Conservation (phyloP, 2,797 vertebrate species). For the Protosalanx chinensis region DNA sequence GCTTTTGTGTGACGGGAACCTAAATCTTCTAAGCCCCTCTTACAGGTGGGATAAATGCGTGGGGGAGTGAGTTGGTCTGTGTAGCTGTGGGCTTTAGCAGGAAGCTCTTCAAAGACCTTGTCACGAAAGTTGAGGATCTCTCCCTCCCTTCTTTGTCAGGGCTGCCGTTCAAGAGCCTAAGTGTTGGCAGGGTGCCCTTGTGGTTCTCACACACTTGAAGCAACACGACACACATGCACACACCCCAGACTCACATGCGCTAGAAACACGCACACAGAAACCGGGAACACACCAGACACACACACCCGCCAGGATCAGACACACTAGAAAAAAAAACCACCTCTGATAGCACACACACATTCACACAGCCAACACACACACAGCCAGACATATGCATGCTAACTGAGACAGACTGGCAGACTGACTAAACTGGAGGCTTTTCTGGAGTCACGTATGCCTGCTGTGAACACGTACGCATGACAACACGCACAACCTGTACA, state of each 20-base stretch:
- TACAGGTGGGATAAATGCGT: conserved; percentile 48
- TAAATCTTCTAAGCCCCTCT: conserved; percentile 64
- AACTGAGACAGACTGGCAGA: no score
- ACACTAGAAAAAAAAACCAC: no score
- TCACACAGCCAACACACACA: conserved; percentile 27
- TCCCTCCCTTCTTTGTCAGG: conserved; percentile 61
- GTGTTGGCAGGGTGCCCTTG: conserved; percentile 50
- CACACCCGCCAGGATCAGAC: no score
- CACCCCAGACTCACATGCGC: neutral
- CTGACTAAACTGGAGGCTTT: neutral
- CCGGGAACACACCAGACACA: no score
- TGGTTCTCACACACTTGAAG: conserved; percentile 48
- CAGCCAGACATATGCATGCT: conserved; percentile 8
- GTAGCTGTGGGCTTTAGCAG: conserved; percentile 44
- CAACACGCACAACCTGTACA: conserved; percentile 18
- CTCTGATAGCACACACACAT: conserved; percentile 25
- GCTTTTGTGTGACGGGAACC: conserved; percentile 71
- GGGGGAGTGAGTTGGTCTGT: conserved; percentile 26
- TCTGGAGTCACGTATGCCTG: no score
- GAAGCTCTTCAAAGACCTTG: conserved; percentile 58
- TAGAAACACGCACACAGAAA: no score
- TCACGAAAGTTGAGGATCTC: conserved; percentile 62
- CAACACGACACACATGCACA: conserved; percentile 24
- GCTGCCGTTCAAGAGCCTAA: conserved; percentile 59
- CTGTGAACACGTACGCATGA: conserved; percentile 4